Evolutionary conservation across 92 coral and sea anemone genomes (phyloP).

Genomic region (Bergia puertoricense): DNA sequence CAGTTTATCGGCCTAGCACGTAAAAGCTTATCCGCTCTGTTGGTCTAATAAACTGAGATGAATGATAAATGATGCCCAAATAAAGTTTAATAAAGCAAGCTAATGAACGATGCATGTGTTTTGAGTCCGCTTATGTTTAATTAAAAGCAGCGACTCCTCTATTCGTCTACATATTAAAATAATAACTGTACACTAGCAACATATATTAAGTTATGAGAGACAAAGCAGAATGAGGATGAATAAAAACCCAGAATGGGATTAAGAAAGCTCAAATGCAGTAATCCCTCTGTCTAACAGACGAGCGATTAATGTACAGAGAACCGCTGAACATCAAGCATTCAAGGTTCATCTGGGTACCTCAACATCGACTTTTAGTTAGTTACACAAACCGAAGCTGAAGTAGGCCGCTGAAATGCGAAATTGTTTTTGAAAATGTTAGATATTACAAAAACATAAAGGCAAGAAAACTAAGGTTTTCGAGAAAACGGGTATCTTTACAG

Average conservation of each 20-base stretch:
- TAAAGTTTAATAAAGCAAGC: not conserved
- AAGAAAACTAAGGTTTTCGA: no score
- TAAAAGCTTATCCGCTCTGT: not conserved
- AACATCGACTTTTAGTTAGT: no score
- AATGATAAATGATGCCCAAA: not conserved
- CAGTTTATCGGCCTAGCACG: not conserved
- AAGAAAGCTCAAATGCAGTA: not conserved
- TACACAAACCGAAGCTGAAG: no score
- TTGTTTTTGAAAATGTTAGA: no score
- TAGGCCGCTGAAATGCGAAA: no score
- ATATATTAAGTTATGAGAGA: not conserved
- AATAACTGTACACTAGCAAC: not conserved
- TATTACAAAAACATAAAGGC: no score
- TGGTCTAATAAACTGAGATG: no score
- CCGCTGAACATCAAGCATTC: not conserved
- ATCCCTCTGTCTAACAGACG: conserved; percentile 7
- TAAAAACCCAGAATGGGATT: not conserved
- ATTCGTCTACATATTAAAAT: not conserved
- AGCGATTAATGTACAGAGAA: not conserved
- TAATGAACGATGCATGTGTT: no score
- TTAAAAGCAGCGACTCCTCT: not conserved
- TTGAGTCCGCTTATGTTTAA: not conserved
- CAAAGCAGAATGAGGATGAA: not conserved
- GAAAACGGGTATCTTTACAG: no score
- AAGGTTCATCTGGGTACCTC: no score